Percentiles rank a stretch among this genome's conserved stretches.
These are phyloP conservation scores for Acrossocheilus wenchowensis DNA, from an alignment of 2,797 vertebrate genomes.

Conservation along the genomic window DNA sequence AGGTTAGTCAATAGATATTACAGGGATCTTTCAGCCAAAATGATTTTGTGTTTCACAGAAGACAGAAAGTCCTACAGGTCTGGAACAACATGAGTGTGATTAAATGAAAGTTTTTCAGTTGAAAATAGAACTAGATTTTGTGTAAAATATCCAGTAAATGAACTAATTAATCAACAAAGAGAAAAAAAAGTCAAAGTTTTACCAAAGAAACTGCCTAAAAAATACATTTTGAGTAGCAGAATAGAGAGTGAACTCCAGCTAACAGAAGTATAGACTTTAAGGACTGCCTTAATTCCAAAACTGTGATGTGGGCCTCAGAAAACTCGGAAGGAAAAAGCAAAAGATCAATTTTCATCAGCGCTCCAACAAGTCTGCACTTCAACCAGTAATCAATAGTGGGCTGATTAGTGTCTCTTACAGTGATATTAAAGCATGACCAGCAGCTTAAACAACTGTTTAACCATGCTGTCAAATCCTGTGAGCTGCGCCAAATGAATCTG, in stretches of 20 bases:
- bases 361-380: slow-evolving; percentile 53
- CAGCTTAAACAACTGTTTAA: slow-evolving; percentile 42
- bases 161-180: not conserved
- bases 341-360: slow-evolving; percentile 63
- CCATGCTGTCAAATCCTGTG: slow-evolving; percentile 37
- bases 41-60: not conserved
- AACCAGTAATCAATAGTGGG: slow-evolving; percentile 55
- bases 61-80: not conserved
- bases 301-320: slow-evolving; percentile 29
- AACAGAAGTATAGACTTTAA: slow-evolving; percentile 6
- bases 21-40: not conserved
- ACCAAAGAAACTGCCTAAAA: not conserved
- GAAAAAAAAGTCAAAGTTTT: not conserved
- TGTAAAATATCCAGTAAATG: not conserved
- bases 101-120: not conserved
- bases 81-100: not conserved
- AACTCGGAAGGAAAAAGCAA: slow-evolving; percentile 40
- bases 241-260: slow-evolving; percentile 1
- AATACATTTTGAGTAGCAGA: too few species aligned
- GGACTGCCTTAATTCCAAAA: slow-evolving; percentile 37
- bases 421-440: slow-evolving; percentile 58
- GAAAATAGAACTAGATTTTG: not conserved
- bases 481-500: slow-evolving; percentile 42
- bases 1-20: not conserved
- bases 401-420: slow-evolving; percentile 56